Evolutionary conservation across 1,140 invertebrate genomes (phyloP).

Genomic region (Zaprionus taronus): DNA sequence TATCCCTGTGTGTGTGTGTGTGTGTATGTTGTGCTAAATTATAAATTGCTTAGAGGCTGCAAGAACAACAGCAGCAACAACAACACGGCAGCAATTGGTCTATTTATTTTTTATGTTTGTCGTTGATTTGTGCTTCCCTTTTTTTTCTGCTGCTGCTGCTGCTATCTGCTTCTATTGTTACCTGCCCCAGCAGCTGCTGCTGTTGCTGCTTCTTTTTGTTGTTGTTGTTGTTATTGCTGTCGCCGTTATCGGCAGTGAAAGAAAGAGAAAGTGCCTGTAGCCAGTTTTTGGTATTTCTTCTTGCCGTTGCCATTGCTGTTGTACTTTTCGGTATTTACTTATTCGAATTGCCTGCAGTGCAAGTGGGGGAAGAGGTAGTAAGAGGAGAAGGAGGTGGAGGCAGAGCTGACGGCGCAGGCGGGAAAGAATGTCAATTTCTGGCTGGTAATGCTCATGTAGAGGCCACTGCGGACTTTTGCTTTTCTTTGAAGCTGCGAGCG

Average conservation of each 20-base stretch:
- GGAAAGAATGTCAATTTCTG: constrained; percentile 82
- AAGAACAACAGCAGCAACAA: constrained; percentile 42
- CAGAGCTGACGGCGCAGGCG: constrained; percentile 8
- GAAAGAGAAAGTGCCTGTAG: constrained; percentile 82
- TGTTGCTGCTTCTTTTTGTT: constrained; percentile 17
- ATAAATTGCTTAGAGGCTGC: constrained; percentile 69
- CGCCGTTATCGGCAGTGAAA: constrained; percentile 78
- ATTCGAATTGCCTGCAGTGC: constrained; percentile 63
- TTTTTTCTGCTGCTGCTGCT: constrained; percentile 38
- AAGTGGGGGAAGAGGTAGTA: background rate
- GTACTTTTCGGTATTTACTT: constrained; percentile 51
- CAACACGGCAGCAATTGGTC: constrained; percentile 63
- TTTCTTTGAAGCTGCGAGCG: constrained; percentile 81
- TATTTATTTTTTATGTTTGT: constrained; percentile 69
- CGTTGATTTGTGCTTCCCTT: constrained; percentile 74
- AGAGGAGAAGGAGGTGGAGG: background rate
- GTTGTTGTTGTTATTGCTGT: constrained; percentile 31
- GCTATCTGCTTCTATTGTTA: constrained; percentile 27
- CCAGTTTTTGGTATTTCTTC: constrained; percentile 66
- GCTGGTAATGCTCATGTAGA: constrained; percentile 67
- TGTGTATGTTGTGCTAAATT: constrained; percentile 52
- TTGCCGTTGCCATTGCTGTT: constrained; percentile 42
- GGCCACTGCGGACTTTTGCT: constrained; percentile 70
- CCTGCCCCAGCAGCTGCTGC: constrained; percentile 22
- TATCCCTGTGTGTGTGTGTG: constrained; percentile 6